Evolutionary conservation across 1,140 invertebrate species (phyloP).

Genomic region (Drosophila fuyamai): DNA sequence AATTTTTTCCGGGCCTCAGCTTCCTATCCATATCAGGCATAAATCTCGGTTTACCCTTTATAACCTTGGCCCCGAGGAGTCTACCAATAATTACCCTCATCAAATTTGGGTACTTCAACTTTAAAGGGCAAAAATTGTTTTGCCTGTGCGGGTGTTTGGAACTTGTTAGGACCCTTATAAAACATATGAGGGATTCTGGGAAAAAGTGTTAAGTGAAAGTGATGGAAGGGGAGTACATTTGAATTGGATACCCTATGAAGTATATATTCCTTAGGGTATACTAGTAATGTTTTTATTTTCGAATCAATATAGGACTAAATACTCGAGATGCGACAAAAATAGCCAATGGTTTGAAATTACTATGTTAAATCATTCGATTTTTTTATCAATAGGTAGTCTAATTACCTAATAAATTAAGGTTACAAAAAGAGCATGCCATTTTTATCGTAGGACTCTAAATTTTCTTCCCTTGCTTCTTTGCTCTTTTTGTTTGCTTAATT

Average conservation of each 20-base stretch:
- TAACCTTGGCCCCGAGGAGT: background rate
- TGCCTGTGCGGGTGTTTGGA: conserved; percentile 27
- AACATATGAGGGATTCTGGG: background rate
- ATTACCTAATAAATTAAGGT: background rate
- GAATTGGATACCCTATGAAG: background rate
- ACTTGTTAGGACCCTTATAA: conserved; percentile 7
- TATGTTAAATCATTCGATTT: background rate
- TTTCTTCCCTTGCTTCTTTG: conserved; percentile 3
- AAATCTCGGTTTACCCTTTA: conserved; percentile 67
- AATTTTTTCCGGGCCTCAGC: conserved; percentile 3
- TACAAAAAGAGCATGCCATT: background rate
- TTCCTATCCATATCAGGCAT: conserved; percentile 23
- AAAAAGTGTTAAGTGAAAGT: conserved; percentile 9
- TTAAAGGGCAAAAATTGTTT: conserved; percentile 29
- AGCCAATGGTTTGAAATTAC: background rate
- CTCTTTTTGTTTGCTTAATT: conserved; percentile 33
- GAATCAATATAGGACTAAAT: too few species aligned
- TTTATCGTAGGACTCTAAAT: background rate
- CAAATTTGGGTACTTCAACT: conserved; percentile 36
- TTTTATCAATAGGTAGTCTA: background rate
- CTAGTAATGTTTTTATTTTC: too few species aligned
- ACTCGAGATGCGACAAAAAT: background rate
- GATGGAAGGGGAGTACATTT: background rate
- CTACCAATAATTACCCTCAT: conserved; percentile 78
- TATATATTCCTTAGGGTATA: background rate